A percentile compares a stretch with the other conserved stretches of the same genome.
These are phyloP conservation scores for Pammene fasciana DNA, from an alignment of 2,888 invertebrate genomes.

Conservation along the genomic window DNA sequence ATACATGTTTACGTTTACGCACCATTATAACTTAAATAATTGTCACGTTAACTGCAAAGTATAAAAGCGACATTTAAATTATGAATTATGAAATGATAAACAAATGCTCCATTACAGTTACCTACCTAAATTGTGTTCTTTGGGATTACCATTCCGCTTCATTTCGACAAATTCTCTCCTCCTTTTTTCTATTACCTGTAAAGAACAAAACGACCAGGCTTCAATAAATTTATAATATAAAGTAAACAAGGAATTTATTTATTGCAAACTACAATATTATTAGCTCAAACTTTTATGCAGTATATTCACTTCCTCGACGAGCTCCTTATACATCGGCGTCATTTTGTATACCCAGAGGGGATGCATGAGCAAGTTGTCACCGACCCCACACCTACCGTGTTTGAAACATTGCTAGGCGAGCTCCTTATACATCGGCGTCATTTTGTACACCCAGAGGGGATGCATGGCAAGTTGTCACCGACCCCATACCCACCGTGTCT, in stretches of 20 bases:
- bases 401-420: conserved; percentile 57
- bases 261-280: too few relatives aligned
- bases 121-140: conserved; percentile 16
- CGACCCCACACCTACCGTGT: conserved; percentile 51
- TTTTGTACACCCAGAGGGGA: conserved; percentile 57
- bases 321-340: conserved; percentile 54
- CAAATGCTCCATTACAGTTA: not conserved
- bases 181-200: conserved; percentile 57
- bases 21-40: too few relatives aligned
- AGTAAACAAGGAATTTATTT: not conserved
- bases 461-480: conserved; percentile 61
- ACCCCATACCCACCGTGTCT: conserved; percentile 51
- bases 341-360: conserved; percentile 58
- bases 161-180: conserved; percentile 49
- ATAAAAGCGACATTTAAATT: too few relatives aligned
- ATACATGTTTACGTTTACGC: too few relatives aligned
- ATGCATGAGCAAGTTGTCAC: conserved; percentile 59
- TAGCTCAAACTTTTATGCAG: too few relatives aligned
- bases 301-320: conserved; percentile 50
- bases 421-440: conserved; percentile 55
- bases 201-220: conserved; percentile 9
- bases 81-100: too few relatives aligned
- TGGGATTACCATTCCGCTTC: conserved; percentile 41
- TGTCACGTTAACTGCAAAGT: too few relatives aligned
- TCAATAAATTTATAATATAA: not conserved